These are phyloP conservation scores for Apamea anceps DNA, from an alignment of 2,888 invertebrate genomes.

Conservation along the genomic window DNA sequence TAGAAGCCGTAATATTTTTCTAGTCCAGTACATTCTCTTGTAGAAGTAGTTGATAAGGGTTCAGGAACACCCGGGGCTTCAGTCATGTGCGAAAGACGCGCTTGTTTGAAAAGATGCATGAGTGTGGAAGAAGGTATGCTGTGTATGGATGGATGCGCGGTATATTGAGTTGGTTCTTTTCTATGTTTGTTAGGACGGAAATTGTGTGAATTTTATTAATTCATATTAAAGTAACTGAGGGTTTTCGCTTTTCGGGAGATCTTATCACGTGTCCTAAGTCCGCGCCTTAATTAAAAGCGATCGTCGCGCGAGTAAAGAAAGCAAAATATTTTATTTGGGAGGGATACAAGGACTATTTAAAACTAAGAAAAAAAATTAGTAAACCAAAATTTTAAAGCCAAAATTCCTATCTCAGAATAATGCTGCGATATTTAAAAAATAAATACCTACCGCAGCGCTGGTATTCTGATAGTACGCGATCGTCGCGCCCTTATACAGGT, in stretches of 20 bases:
- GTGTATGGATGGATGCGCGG: constrained; percentile 24
- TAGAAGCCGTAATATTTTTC: constrained; percentile 18
- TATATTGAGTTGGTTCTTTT: background rate
- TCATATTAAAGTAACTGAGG: background rate
- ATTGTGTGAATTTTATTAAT: background rate
- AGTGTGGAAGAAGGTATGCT: constrained; percentile 37
- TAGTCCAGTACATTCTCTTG: constrained; percentile 21
- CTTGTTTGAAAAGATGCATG: constrained; percentile 33
- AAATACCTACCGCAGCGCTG: too few species aligned
- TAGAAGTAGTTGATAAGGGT: constrained; percentile 49
- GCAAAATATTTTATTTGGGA: too few species aligned
- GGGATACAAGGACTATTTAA: too few species aligned
- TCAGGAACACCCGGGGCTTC: constrained; percentile 12
- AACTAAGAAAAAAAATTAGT: too few species aligned
- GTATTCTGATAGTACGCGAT: too few species aligned
- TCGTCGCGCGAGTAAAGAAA: too few species aligned
- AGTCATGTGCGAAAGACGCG: constrained; percentile 32
- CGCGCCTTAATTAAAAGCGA: background rate
- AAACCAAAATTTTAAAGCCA: too few species aligned
- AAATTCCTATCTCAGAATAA: too few species aligned
- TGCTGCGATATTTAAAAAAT: too few species aligned
- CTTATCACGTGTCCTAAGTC: background rate
- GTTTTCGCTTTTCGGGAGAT: background rate
- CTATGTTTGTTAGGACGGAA: background rate
- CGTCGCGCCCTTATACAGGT: too few species aligned